Base-by-base conservation (phyloP, 2,888 invertebrate genomes). In the Pammene fasciana region DNA sequence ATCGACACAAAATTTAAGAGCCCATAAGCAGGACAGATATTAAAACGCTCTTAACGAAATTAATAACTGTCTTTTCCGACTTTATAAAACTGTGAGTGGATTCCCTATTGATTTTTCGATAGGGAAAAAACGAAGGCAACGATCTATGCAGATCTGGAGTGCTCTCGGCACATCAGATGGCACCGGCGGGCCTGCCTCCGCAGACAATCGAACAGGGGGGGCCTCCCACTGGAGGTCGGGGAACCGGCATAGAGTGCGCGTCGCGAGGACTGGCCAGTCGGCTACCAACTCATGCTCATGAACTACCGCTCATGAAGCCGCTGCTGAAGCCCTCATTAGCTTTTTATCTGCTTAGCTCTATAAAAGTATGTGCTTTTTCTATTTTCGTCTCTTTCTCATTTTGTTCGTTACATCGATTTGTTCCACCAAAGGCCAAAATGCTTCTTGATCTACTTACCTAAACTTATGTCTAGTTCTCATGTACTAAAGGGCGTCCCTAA, bases 101-200 rank as follows among this genome's bases (percentile, higher is more conserved):
- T 65, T 65, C 70, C 60, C 59, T 70, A 92, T 92, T 92, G 92
- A 92, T 92, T 92, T 92, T 92, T 84, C 88, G 92, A 92, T 91
- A 90, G 91, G 89, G 90, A 92, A 92, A 92, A 92, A 92, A 92
- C 87, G 91, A 91, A 91, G 92, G 88, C 92, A 90, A 90, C 92
- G 92, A 90, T 92, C 92, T 92, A 92, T 92, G 92, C 92, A 92
- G 92, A 92, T 92, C 92, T 92, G 91, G 89, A 92, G 92, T 90
- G 91, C 91, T 92, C 92, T 92, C 92, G 89, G 91, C 90, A 92
- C 92, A 91, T 92, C 92, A 92, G 92, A 92, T 92, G 92, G 92
- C 92, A 92, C 92, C 90, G 91, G 87, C 90, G 90, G 87, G 90
- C 87, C 88, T 89, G 89, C 90, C 90, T 90, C 89, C 91, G 90